phyloP scores from a whole-genome alignment of 2,113 vertebrate genomes.

The Anarhynchus alexandrinus region DNA sequence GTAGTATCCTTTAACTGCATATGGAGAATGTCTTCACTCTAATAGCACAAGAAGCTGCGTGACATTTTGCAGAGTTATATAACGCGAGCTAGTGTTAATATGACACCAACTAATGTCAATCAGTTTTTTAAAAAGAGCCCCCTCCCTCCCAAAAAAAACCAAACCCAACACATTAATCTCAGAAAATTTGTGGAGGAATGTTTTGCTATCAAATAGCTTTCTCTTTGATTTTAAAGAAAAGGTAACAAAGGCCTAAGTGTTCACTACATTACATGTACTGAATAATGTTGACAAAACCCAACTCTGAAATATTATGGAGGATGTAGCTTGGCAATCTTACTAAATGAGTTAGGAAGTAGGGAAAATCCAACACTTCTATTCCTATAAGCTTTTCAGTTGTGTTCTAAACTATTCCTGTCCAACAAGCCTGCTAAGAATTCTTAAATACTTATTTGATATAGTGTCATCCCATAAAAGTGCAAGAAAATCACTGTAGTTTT shows the following conservation, averaged over 20 bases:
- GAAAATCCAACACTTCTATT: neutral
- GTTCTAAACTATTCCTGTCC: neutral
- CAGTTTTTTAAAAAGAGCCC: neutral
- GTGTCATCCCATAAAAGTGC: neutral
- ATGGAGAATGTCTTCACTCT: neutral
- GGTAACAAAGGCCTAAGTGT: neutral
- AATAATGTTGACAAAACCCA: neutral
- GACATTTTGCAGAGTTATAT: neutral
- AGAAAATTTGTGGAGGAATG: neutral
- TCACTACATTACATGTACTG: neutral
- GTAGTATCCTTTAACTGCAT: neutral
- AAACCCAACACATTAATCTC: neutral
- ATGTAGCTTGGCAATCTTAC: neutral
- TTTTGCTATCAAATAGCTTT: neutral
- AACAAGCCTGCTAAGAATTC: neutral
- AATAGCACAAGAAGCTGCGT: neutral
- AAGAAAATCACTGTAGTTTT: neutral
- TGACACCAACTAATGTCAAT: neutral
- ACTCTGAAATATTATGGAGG: neutral
- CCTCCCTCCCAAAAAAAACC: fast-evolving
- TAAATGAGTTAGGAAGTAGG: neutral
- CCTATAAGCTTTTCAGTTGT: neutral
- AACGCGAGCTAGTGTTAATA: neutral
- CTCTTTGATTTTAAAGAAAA: neutral
- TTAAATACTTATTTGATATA: neutral